Base-by-base conservation (phyloP, 2,113 vertebrate genomes). In the Hippolais icterina region DNA sequence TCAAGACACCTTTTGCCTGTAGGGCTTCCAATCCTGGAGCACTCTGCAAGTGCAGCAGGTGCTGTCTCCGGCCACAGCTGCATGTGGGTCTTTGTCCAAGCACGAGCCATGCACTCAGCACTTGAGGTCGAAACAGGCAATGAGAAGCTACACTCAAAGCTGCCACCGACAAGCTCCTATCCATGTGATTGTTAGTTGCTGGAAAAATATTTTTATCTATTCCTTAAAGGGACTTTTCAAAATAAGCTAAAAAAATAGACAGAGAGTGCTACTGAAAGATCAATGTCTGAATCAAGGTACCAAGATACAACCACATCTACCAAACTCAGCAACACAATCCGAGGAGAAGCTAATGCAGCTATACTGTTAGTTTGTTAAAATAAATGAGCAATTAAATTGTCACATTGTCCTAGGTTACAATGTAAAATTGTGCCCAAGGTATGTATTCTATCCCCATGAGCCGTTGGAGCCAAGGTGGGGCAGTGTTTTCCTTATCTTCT, bases 81-180 rank as follows among this genome's bases (percentile, higher is more conserved):
- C 56, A 44, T 0, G 0, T 0, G 4, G 20, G 35, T 57, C 56
- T 33, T 50, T 74, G 59, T 42, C 8, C 0, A 0, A 95, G 47
- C 68, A 61, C 8, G 10, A 74, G 60, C 56, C 69, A 89, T 0
- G 1, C 52, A 64, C 22, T 22, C 33, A n/a, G 63, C n/a, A 72
- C 44, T 52, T 24, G 25, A 84, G 44, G 46, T 61, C 72, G 76
- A 53, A 94, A 66, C 6, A 41, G 49, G 35, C 78, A 80, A 70
- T 63, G 52, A 80, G 54, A 87, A 87, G 57, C 61, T 65, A 41
- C 3, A 50, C n/a, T 89, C 61, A 35, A 83, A 94, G 49, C 70
- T 93, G 66, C 46, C 78, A 83, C 39, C n/a, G 72, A 76, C 54
- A 65, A 80, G 21, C 22, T 90, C 19, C 82, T 80, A 59, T 19